Conservation (phyloP, 2,797 vertebrate genomes). For the Odontamblyopus lacepedii region DNA sequence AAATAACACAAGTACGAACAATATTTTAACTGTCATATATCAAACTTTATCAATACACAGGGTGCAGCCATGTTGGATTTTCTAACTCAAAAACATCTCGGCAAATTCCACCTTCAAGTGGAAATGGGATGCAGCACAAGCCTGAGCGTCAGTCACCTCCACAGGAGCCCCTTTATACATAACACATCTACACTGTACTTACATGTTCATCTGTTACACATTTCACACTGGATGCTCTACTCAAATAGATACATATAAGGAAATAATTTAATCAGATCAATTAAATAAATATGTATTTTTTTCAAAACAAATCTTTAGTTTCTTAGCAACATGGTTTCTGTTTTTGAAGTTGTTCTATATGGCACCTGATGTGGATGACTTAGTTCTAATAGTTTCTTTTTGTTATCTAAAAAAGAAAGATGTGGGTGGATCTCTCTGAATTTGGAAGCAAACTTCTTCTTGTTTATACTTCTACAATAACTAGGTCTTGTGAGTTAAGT, state of each 20-base stretch:
- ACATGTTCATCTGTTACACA: too few relatives aligned
- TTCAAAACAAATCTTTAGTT: neutral
- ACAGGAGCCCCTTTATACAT: too few relatives aligned
- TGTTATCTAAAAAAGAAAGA: neutral
- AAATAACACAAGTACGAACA: too few relatives aligned
- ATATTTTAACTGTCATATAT: too few relatives aligned
- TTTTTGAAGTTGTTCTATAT: neutral
- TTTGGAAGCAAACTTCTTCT: neutral
- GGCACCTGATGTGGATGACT: neutral
- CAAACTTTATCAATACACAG: too few relatives aligned
- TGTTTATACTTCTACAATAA: neutral
- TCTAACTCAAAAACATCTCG: too few relatives aligned
- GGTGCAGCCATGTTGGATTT: too few relatives aligned
- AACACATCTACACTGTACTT: too few relatives aligned
- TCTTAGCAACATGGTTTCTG: conserved; percentile 5
- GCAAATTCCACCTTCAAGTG: too few relatives aligned
- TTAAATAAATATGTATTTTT: neutral
- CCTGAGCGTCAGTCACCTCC: too few relatives aligned
- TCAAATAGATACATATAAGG: neutral
- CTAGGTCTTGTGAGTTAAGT: neutral
- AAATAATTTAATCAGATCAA: too few relatives aligned
- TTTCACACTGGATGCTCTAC: neutral
- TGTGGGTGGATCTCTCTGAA: neutral
- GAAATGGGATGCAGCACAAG: too few relatives aligned
- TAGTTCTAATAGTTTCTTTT: neutral